phyloP scores from a whole-genome alignment of 2,797 vertebrate species.

The Lycodopsis pacificus region DNA sequence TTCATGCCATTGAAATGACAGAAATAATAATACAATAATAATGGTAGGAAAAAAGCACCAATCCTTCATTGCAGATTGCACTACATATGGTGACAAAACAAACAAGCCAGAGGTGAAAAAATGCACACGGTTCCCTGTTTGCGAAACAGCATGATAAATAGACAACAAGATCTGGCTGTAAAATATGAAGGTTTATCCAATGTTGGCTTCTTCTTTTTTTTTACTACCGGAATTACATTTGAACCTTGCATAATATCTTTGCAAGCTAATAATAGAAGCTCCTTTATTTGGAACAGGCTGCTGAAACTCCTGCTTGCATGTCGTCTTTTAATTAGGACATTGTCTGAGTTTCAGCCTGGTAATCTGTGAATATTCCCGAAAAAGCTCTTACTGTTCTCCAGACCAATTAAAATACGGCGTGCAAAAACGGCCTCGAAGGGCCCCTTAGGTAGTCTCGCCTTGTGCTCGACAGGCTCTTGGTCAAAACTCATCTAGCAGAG shows the following conservation, averaged over 20 bases:
- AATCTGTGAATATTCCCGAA: constrained; percentile 70
- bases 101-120: constrained; percentile 30
- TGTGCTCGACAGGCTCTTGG: constrained; percentile 32
- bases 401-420: constrained; percentile 70
- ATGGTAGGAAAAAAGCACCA: constrained; percentile 1
- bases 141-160: constrained; percentile 11
- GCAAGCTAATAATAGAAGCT: constrained; percentile 49
- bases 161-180: not conserved
- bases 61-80: constrained; percentile 22
- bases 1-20: constrained; percentile 8
- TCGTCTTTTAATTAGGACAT: constrained; percentile 65
- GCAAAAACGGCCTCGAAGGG: constrained; percentile 46
- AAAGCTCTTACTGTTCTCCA: constrained; percentile 63
- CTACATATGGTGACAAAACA: constrained; percentile 33
- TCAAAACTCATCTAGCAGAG: constrained; percentile 48
- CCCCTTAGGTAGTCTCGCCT: constrained; percentile 49
- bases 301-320: constrained; percentile 43
- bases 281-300: constrained; percentile 46
- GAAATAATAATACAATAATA: not conserved
- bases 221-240: constrained; percentile 11
- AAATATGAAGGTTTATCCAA: constrained; percentile 9
- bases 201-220: not conserved
- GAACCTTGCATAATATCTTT: constrained; percentile 18
- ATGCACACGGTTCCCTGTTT: not conserved
- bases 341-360: constrained; percentile 52